phyloP scores from a whole-genome alignment of 2,888 invertebrate species.

The Gastrophysa polygoni region DNA sequence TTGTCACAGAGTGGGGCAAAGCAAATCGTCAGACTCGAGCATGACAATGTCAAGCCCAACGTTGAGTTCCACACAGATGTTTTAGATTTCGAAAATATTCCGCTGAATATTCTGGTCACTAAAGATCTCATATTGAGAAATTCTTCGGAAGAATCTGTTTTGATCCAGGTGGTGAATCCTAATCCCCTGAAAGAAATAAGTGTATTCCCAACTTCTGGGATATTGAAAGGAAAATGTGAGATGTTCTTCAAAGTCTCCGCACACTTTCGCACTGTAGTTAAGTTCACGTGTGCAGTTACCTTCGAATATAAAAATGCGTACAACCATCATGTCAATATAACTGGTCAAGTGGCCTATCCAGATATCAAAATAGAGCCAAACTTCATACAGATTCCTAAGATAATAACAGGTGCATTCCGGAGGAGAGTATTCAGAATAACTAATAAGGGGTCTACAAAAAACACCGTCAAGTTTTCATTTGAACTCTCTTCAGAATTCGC shows the following conservation, averaged over 20 bases:
- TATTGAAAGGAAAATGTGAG: slow-evolving; percentile 40
- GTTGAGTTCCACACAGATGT: slow-evolving; percentile 31
- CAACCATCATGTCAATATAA: slow-evolving; percentile 56
- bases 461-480: slow-evolving; percentile 48
- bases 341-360: slow-evolving; percentile 62
- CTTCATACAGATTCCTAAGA: slow-evolving; percentile 60
- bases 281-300: slow-evolving; percentile 32
- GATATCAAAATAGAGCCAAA: slow-evolving; percentile 61
- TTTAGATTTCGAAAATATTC: slow-evolving; percentile 50
- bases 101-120: slow-evolving; percentile 50
- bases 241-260: slow-evolving; percentile 41
- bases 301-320: slow-evolving; percentile 47
- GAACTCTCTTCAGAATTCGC: slow-evolving; percentile 53
- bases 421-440: slow-evolving; percentile 45
- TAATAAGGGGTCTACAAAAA: slow-evolving; percentile 47
- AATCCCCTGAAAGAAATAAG: slow-evolving; percentile 34
- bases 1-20: slow-evolving; percentile 50
- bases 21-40: slow-evolving; percentile 34
- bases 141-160: slow-evolving; percentile 34
- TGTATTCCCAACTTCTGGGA: slow-evolving; percentile 41
- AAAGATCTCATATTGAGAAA: slow-evolving; percentile 41
- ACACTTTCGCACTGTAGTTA: slow-evolving; percentile 30
- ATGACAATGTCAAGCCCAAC: slow-evolving; percentile 22
- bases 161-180: slow-evolving; percentile 38
- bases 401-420: slow-evolving; percentile 53